Evolutionary conservation across 2,797 vertebrate genomes (phyloP).

Genomic region (Strix occidentalis): DNA sequence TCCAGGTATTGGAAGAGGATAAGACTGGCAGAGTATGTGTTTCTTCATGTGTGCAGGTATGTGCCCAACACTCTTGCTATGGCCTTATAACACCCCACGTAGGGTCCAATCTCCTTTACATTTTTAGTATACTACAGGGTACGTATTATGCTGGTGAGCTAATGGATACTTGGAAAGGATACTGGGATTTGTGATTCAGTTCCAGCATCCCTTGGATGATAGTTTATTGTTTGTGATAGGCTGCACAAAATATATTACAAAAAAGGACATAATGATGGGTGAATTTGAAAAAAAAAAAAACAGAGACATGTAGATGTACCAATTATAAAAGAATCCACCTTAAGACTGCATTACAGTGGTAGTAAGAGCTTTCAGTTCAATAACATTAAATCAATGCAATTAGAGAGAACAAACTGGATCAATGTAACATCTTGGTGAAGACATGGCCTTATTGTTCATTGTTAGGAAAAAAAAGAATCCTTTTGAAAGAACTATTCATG

Average conservation of each 20-base stretch:
- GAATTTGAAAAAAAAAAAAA: not conserved
- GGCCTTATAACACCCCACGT: not conserved
- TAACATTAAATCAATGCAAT: constrained; percentile 47
- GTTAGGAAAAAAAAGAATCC: not conserved
- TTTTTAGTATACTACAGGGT: not conserved
- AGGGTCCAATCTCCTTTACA: not conserved
- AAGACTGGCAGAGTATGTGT: not conserved
- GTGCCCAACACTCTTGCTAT: not conserved
- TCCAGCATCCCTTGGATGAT: not conserved
- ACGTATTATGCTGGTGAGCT: not conserved
- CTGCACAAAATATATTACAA: not conserved
- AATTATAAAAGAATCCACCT: not conserved
- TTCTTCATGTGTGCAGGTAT: not conserved
- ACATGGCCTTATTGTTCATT: not conserved
- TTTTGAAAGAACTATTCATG: not conserved
- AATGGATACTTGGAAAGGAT: not conserved
- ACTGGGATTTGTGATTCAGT: not conserved
- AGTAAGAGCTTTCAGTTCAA: constrained; percentile 8
- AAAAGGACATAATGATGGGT: not conserved
- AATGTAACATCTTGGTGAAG: constrained; percentile 16
- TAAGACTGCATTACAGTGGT: not conserved
- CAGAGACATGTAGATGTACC: not conserved
- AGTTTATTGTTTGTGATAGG: not conserved
- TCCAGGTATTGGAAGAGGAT: not conserved
- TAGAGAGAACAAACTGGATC: constrained; percentile 37